Conservation (phyloP, 2,113 vertebrate species). For the Gobiocypris rarus region DNA sequence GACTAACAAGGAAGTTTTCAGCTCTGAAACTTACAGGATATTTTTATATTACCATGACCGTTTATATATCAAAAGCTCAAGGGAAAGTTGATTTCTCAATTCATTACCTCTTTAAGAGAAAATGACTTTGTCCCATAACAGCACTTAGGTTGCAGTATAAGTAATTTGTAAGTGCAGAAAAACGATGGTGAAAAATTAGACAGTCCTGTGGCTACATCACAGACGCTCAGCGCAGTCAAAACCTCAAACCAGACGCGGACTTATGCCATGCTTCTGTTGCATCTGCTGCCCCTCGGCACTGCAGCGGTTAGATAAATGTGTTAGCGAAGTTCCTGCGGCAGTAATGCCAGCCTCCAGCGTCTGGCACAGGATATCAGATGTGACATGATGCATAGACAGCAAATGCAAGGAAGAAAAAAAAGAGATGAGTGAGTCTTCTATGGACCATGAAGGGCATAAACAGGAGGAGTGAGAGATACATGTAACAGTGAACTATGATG, state of each 20-base stretch:
- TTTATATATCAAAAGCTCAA: too few relatives aligned
- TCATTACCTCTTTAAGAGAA: not conserved
- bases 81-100: too few relatives aligned
- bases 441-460: conserved; percentile 37
- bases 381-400: conserved; percentile 36
- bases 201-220: conserved; percentile 10
- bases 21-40: too few relatives aligned
- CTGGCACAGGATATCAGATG: conserved; percentile 48
- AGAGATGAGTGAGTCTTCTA: conserved; percentile 22
- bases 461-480: not conserved
- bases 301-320: conserved; percentile 49
- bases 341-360: conserved; percentile 44
- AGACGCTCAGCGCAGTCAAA: not conserved
- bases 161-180: not conserved
- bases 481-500: conserved; percentile 8
- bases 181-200: not conserved
- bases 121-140: not conserved
- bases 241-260: conserved; percentile 18
- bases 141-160: not conserved
- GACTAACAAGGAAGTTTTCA: too few relatives aligned
- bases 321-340: conserved; percentile 43
- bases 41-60: too few relatives aligned
- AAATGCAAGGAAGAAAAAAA: conserved; percentile 9
- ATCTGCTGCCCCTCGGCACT: conserved; percentile 43
- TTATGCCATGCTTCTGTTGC: conserved; percentile 36